Evolutionary conservation across 2,888 invertebrate genomes (phyloP).

Genomic region (Icerya purchasi): DNA sequence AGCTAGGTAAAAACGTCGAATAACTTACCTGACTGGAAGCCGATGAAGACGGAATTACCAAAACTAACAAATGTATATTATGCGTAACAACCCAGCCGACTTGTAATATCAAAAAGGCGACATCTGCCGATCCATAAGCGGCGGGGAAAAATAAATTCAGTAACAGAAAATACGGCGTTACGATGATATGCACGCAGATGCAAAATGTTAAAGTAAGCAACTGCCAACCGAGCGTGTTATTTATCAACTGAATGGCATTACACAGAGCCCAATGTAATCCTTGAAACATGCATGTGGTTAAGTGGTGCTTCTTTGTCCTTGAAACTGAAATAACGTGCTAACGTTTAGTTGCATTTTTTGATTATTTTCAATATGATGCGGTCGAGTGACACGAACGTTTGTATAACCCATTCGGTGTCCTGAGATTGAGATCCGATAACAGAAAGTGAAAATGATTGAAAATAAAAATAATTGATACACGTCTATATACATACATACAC

Average conservation of each 20-base stretch:
- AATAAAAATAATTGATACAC: no score
- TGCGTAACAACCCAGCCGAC: constrained; percentile 17
- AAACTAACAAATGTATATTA: constrained; percentile 14
- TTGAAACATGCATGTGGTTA: constrained; percentile 7
- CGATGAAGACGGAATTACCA: constrained; percentile 15
- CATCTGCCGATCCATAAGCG: constrained; percentile 13
- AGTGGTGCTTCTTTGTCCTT: background rate
- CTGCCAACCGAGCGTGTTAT: constrained; percentile 16
- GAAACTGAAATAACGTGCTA: background rate
- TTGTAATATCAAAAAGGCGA: constrained; percentile 16
- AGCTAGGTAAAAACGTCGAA: background rate
- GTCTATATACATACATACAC: no score
- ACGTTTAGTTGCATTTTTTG: background rate
- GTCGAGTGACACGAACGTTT: background rate
- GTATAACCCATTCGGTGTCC: no score
- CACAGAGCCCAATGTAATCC: constrained; percentile 15
- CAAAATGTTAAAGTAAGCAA: constrained; percentile 15
- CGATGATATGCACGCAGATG: constrained; percentile 18
- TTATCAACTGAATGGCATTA: constrained; percentile 14
- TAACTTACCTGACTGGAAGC: constrained; percentile 12
- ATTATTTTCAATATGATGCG: background rate
- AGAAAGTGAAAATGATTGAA: no score
- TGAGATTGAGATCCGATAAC: no score
- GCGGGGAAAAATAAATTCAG: constrained; percentile 17
- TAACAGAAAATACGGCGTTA: constrained; percentile 18